A percentile compares a stretch with the other conserved stretches of the same genome.
phyloP scores from a whole-genome alignment of 2,113 vertebrate species.

The Ancistrus triradiatus region DNA sequence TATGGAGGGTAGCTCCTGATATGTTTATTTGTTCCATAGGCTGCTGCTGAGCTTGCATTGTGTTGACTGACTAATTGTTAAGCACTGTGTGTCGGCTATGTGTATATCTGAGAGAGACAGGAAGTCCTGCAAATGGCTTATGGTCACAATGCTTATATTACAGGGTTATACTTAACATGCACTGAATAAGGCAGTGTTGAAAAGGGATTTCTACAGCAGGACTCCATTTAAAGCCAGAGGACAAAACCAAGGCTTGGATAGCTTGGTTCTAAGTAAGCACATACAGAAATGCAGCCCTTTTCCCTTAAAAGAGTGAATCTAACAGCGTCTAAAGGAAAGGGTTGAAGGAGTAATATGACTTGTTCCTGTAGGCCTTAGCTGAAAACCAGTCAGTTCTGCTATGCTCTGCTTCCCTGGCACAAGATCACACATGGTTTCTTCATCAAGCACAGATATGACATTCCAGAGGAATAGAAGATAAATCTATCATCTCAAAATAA shows the following conservation, averaged over 20 bases:
- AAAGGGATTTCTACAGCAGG: slow-evolving; percentile 54
- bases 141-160: slow-evolving; percentile 26
- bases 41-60: slow-evolving; percentile 39
- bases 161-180: slow-evolving; percentile 21
- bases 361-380: neutral
- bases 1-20: slow-evolving; percentile 31
- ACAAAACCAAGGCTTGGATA: neutral
- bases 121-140: slow-evolving; percentile 8
- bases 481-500: slow-evolving; percentile 53
- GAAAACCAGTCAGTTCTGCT: neutral
- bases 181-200: slow-evolving; percentile 60
- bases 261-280: slow-evolving; percentile 12
- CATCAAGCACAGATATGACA: slow-evolving; percentile 52
- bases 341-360: neutral
- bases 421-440: slow-evolving; percentile 54
- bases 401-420: slow-evolving; percentile 7
- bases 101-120: neutral
- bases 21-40: slow-evolving; percentile 25
- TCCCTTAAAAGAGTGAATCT: neutral
- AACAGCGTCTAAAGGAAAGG: neutral
- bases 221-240: slow-evolving; percentile 23
- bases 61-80: slow-evolving; percentile 55
- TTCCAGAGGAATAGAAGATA: slow-evolving; percentile 57
- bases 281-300: neutral
- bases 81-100: slow-evolving; percentile 32